Evolutionary conservation across 2,113 vertebrate genomes (phyloP), one percentile per base, ranked within the genome.

Genomic region (Baryphthengus martii): DNA sequence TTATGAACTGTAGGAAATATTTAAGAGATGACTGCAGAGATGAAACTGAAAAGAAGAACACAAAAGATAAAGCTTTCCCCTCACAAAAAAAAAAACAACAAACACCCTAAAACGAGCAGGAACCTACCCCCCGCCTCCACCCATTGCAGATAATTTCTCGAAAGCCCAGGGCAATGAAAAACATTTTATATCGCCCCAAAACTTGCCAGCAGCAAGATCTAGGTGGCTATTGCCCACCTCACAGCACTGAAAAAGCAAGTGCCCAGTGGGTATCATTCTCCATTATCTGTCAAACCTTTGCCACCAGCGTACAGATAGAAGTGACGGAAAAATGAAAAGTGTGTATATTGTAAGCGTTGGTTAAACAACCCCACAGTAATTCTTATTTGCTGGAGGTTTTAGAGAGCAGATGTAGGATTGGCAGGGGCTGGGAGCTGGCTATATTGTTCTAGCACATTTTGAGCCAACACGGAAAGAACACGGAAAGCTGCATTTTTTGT

Each of bases 301-400:
- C 98, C 97, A 98, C 97, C 96, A 97, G 96, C 44, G 28, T 92
- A 95, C 94, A 91, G 97, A 97, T 96, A 97, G 94, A 97, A 53
- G 90, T 63, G 5, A 90, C 76, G 12, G 81, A 86, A 78, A 97
- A 97, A 97, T 97, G 97, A 98, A 97, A 98, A 98, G 97, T 98
- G 97, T 98, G 97, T 98, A 97, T 97, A 98, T 97, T 98, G 97
- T 98, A 98, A 98, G 97, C 98, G 90, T 98, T 98, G 97, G 98
- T 98, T 98, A 98, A 98, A 98, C 98, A 98, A 97, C 97, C 97
- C 93, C 96, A 95, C 97, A 97, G 96, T 98, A 98, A 98, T 98
- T 98, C 98, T 98, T 98, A 98, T 98, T 98, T 98, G 98, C 98
- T 98, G 98, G 98, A 98, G 98, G 98, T 98, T 98, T 98, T 98